These are phyloP conservation scores for Lagodon rhomboides DNA, from an alignment of 2,797 vertebrate species.

Conservation along the genomic window DNA sequence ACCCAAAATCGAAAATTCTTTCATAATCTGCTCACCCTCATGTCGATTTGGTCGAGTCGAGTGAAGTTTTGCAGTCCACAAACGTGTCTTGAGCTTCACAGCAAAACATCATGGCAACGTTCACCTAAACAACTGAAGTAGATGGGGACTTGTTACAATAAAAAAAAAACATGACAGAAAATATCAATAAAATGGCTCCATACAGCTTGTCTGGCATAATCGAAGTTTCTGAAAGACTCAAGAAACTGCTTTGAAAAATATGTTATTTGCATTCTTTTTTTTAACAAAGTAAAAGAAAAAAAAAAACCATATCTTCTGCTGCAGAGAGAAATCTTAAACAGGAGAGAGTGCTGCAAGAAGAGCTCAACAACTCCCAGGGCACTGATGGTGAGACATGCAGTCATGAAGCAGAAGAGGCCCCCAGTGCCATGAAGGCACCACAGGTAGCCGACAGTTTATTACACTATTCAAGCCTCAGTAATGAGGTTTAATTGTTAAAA, in stretches of 20 bases:
- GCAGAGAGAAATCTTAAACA: conserved; percentile 80
- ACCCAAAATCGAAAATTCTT: too few relatives aligned
- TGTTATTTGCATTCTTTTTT: too few relatives aligned
- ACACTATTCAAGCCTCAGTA: background rate
- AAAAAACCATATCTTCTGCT: background rate
- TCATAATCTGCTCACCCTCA: too few relatives aligned
- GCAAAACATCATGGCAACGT: too few relatives aligned
- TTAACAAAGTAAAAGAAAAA: background rate
- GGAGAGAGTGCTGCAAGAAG: conserved; percentile 72
- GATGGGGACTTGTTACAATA: background rate
- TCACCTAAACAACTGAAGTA: too few relatives aligned
- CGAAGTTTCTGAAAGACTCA: too few relatives aligned
- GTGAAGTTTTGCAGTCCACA: too few relatives aligned
- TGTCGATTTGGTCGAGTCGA: too few relatives aligned
- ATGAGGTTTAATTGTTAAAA: background rate
- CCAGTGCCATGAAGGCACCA: conserved; percentile 23
- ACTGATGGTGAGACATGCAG: conserved; percentile 45
- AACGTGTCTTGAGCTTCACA: too few relatives aligned
- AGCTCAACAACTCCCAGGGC: conserved; percentile 57
- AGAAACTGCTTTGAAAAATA: too few relatives aligned
- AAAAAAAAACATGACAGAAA: background rate
- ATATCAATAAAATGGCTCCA: too few relatives aligned
- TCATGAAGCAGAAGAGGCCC: conserved; percentile 46
- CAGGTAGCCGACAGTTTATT: conserved; percentile 51
- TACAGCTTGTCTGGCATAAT: too few relatives aligned